Evolutionary conservation across 2,888 invertebrate genomes (phyloP), one percentile per base, ranked within the genome.

Genomic region (Zootermopsis nevadensis): DNA sequence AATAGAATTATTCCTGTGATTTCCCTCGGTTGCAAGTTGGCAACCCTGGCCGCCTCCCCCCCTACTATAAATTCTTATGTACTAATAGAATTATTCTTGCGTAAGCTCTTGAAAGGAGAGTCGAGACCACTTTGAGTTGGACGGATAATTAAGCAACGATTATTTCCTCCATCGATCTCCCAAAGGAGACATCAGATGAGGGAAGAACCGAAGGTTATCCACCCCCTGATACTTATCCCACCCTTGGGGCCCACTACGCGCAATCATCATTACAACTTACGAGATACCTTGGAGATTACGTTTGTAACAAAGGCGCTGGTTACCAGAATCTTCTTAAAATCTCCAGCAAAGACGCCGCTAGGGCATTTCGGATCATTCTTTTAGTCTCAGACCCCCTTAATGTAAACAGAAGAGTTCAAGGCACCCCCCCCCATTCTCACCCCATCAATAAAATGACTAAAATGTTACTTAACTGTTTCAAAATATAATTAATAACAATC

Each of bases 91-190:
- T 27, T 60, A 60, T 60, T 60, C 60, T 60, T 19, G 48, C 19
- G 48, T 19, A 48, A 48, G 19, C 19, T 48, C 48, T 15, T 1
- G 48, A 48, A 6, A 6, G 27, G 12, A 12, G 60, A 60, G 1
- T n/a, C n/a, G 60, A 60, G 60, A 60, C 60, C 60, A 60, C 27
- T 60, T 74, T 38, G 19, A 8, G n/a, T 38, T 24, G 77, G 30
- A 77, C 42, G 77, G 48, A 77, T 24, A 77, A 77, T 77, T 77
- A 77, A 77, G 77, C 77, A 48, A 77, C 42, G 77, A 77, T 77
- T 48, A 77, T 77, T 77, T 42, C 33, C 42, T 42, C 48, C 27
- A 69, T 33, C 31, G 31, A 69, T 31, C 69, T 69, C 69, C 69
- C 69, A 33, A 35, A 77, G 77, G 77, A 53, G 69, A 53, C 30